Conservation (phyloP, 2,888 invertebrate species). For the Agrotis exclamationis region DNA sequence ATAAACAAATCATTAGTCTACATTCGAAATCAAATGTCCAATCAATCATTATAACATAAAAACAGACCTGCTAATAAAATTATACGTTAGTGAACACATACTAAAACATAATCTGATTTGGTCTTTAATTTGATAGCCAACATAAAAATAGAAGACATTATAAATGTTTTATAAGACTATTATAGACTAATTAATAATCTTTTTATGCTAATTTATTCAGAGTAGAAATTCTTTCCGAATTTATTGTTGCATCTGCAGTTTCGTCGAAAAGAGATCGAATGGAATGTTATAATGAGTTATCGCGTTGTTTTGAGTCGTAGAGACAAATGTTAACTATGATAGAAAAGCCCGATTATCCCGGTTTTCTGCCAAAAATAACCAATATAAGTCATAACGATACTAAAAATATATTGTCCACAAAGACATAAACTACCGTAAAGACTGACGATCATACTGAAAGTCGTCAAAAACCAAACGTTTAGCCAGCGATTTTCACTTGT, state of each 20-base stretch:
- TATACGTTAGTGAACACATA: slow-evolving; percentile 35
- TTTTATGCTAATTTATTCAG: slow-evolving; percentile 36
- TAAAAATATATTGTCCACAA: slow-evolving; percentile 64
- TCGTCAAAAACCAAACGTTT: no score
- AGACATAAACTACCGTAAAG: not conserved
- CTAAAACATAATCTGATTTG: slow-evolving; percentile 46
- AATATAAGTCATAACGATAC: slow-evolving; percentile 49
- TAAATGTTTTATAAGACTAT: slow-evolving; percentile 33
- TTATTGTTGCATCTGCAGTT: slow-evolving; percentile 20
- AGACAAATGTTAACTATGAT: no score
- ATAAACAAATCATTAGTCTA: slow-evolving; percentile 10
- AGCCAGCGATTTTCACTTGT: no score
- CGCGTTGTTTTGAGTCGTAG: no score
- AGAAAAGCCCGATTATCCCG: not conserved
- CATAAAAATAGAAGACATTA: slow-evolving; percentile 45
- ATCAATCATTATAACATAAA: slow-evolving; percentile 35
- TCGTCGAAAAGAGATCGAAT: not conserved
- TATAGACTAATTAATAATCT: slow-evolving; percentile 16
- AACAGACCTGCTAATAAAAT: slow-evolving; percentile 52
- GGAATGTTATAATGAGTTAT: not conserved
- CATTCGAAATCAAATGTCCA: slow-evolving; percentile 19
- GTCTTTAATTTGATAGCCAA: slow-evolving; percentile 51
- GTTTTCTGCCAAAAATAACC: slow-evolving; percentile 37
- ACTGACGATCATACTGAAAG: no score
- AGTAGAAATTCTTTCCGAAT: slow-evolving; percentile 4